phyloP scores from a whole-genome alignment of 2,797 vertebrate species.

The Megalops cyprinoides region DNA sequence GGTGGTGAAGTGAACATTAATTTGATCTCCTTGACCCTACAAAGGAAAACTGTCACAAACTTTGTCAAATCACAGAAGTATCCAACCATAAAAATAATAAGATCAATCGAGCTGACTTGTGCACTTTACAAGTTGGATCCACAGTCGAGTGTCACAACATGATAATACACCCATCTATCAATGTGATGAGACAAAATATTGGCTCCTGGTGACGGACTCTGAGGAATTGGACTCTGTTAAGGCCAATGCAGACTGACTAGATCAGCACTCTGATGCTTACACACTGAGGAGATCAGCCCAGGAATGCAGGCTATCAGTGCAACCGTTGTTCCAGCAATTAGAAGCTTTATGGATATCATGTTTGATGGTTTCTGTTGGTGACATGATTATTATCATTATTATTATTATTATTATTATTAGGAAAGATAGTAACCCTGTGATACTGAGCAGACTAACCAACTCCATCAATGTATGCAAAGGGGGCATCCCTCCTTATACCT shows the following conservation, averaged over 20 bases:
- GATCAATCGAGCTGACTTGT: conserved; percentile 78
- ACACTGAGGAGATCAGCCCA: conserved; percentile 52
- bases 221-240: conserved; percentile 71
- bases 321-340: too few species aligned
- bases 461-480: too few species aligned
- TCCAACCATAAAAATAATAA: conserved; percentile 62
- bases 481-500: not conserved
- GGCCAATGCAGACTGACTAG: conserved; percentile 69
- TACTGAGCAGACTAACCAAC: too few species aligned
- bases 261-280: conserved; percentile 69
- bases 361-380: too few species aligned
- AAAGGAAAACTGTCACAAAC: conserved; percentile 78
- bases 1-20: conserved; percentile 63
- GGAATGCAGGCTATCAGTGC: too few species aligned
- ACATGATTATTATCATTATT: too few species aligned
- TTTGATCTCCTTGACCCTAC: conserved; percentile 66
- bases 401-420: too few species aligned
- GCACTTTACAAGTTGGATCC: conserved; percentile 66
- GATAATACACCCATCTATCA: conserved; percentile 81
- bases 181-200: conserved; percentile 75
- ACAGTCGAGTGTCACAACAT: conserved; percentile 71
- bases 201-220: conserved; percentile 74
- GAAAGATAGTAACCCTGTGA: not conserved
- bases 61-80: conserved; percentile 71
- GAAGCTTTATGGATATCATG: too few species aligned